Percentiles rank a stretch among this genome's conserved stretches.
phyloP scores from a whole-genome alignment of 2,113 vertebrate species.

The Pseudorasbora parva region DNA sequence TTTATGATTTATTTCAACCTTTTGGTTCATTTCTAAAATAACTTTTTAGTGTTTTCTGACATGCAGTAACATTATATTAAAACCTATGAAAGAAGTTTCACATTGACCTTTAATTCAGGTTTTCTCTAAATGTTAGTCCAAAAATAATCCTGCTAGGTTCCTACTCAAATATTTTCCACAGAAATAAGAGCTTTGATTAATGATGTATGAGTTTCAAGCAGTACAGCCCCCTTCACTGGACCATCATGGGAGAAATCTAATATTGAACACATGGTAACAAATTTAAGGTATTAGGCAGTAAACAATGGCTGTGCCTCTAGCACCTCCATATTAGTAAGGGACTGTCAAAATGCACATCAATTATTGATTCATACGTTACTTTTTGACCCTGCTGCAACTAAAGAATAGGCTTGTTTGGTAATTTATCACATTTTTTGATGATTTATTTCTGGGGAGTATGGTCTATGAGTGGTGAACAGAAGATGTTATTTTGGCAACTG shows the following conservation, averaged over 20 bases:
- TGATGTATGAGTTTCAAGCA: constrained; percentile 64
- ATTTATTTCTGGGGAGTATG: constrained; percentile 56
- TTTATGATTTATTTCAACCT: not conserved
- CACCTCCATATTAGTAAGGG: constrained; percentile 59
- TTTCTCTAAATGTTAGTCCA: not conserved
- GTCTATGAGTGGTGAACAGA: constrained; percentile 16
- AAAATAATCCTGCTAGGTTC: constrained; percentile 21
- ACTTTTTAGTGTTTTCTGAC: not conserved
- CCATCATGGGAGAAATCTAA: constrained; percentile 71
- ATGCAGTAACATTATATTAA: constrained; percentile 20
- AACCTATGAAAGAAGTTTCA: constrained; percentile 17
- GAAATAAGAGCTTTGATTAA: constrained; percentile 52
- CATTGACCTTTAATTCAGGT: constrained; percentile 42
- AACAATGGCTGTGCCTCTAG: constrained; percentile 50
- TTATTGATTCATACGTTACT: constrained; percentile 39
- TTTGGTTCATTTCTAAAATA: not conserved
- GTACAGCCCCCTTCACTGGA: constrained; percentile 68
- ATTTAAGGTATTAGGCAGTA: constrained; percentile 35
- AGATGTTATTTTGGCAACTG: constrained; percentile 23
- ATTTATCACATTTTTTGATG: constrained; percentile 41
- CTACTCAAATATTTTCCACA: constrained; percentile 19
- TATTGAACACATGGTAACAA: constrained; percentile 52
- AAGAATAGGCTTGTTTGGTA: constrained; percentile 40
- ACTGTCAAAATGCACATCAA: constrained; percentile 61
- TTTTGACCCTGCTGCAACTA: constrained; percentile 34